A percentile compares a stretch with the other conserved stretches of the same genome.
These are phyloP conservation scores for Ailuropoda melanoleuca DNA, from an alignment of 2,113 vertebrate species.

Conservation along the genomic window DNA sequence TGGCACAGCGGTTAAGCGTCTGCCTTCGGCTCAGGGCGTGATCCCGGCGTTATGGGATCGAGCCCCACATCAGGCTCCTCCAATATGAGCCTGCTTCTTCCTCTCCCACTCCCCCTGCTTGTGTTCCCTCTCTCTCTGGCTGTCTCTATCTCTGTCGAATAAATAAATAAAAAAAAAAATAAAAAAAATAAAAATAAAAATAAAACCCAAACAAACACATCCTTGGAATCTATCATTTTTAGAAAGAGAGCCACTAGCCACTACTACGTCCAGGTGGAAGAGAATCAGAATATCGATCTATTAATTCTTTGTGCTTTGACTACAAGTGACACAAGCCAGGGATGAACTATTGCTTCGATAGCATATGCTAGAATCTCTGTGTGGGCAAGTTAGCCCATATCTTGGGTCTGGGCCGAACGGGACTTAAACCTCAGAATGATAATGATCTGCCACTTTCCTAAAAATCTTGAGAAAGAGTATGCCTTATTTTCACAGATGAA, in stretches of 20 bases:
- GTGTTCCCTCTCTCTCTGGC: too few relatives aligned
- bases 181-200: too few relatives aligned
- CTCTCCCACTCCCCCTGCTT: too few relatives aligned
- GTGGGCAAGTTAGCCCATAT: neutral
- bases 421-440: neutral
- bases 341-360: neutral
- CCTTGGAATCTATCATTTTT: neutral
- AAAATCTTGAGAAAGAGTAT: neutral
- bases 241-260: neutral
- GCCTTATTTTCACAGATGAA: conserved; percentile 22
- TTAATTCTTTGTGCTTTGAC: neutral
- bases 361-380: neutral
- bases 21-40: too few relatives aligned
- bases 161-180: too few relatives aligned
- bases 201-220: neutral
- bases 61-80: too few relatives aligned
- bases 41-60: too few relatives aligned
- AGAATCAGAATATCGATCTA: neutral
- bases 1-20: too few relatives aligned
- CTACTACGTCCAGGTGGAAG: neutral
- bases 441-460: neutral
- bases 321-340: neutral
- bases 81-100: too few relatives aligned
- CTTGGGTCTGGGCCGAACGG: neutral
- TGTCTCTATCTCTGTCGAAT: too few relatives aligned